A percentile compares a stretch with the other conserved stretches of the same genome.
Conservation (phyloP, 2,797 vertebrate species). For the Macropodus opercularis region DNA sequence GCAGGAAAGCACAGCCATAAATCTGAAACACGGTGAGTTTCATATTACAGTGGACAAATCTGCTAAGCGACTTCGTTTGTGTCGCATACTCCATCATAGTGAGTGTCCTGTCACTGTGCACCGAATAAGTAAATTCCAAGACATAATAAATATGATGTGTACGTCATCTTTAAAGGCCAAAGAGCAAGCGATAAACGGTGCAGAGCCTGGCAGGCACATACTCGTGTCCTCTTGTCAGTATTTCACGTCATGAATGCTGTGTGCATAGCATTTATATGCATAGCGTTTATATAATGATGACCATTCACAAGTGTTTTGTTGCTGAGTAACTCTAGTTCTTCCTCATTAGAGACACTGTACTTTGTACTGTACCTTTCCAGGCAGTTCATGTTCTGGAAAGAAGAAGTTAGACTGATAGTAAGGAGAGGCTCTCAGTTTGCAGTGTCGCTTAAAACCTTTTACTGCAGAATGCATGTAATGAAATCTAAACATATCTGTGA, state of each 20-base stretch:
- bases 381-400: conserved; percentile 17
- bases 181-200: conserved; percentile 2
- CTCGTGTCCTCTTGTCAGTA: conserved; percentile 20
- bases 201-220: conserved; percentile 2
- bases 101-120: not conserved
- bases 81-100: not conserved
- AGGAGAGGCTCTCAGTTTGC: not conserved
- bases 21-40: conserved; percentile 25
- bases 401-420: conserved; percentile 10
- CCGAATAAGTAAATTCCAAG: conserved; percentile 2
- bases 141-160: not conserved
- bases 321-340: conserved; percentile 61
- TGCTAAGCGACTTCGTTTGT: conserved; percentile 2
- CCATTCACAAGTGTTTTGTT: conserved; percentile 20
- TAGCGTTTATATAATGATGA: conserved; percentile 40
- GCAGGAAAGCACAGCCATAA: conserved; percentile 23
- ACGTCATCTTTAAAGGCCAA: conserved; percentile 8
- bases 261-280: conserved; percentile 1
- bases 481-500: too few species aligned
- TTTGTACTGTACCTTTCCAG: conserved; percentile 8
- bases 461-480: too few species aligned
- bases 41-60: conserved; percentile 26
- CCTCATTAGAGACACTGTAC: conserved; percentile 15
- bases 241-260: conserved; percentile 39
- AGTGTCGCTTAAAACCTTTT: not conserved